Evolutionary conservation across 2,888 invertebrate species (phyloP), one percentile per base, ranked within the genome.

Genomic region (Peribatodes rhomboidaria): DNA sequence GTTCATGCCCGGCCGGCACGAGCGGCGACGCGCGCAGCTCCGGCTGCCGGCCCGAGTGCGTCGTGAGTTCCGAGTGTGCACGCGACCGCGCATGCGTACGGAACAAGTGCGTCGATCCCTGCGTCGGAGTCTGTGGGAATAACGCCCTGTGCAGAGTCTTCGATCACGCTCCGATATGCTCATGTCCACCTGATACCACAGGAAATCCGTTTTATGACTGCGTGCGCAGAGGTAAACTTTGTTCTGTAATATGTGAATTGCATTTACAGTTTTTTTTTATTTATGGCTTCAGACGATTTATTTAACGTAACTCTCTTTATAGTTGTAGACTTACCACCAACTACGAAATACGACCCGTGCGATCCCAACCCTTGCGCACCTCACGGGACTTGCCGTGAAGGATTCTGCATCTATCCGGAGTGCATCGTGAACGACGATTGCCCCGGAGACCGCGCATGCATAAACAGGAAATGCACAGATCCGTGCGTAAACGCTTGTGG

Each of bases 391-490:
- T 96, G 96, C 74, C 94, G 94, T 50, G 94, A 94, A 60, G 95
- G 95, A 18, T 90, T 93, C 65, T 96, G 96, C 76, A 93, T 94
- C 8, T 98, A 97, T 85, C 98, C 97, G 0, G 98, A 98, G 86
- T 98, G 98, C 85, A 94, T 97, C 8, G 96, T 97, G 68, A 98
- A 98, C 80, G 96, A 96, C 66, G 98, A 98, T 73, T 98, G 98
- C 85, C 94, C 97, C 0, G 94, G 97, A 70, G 96, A 97, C 78
- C 95, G 96, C 68, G 95, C 97, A 0, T 98, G 98, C 81, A 96
- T 96, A 76, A 95, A 95, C 63, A 96, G 97, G 78, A 97, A 97
- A 87, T 98, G 98, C 80, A 92, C 95, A 67, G 97, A 98, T 87
- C 98, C 98, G 46, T 97, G 97, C 81, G 93, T 95, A 22, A 96